Evolutionary conservation across 2,113 vertebrate species (phyloP), one percentile per base, ranked within the genome.

Genomic region (Embiotoca jacksoni): DNA sequence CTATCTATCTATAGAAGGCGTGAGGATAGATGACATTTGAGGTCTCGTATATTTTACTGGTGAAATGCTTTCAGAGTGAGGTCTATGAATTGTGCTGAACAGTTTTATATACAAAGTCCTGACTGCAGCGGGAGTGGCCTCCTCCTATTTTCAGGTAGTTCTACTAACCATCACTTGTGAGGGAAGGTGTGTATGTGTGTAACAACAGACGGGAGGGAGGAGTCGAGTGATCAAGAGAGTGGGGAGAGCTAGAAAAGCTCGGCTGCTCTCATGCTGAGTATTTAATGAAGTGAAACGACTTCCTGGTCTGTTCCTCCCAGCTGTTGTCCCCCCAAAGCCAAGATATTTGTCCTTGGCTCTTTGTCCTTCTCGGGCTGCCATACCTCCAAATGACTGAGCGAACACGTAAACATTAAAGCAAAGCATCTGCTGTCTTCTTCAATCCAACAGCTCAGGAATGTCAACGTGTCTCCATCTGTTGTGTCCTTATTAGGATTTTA

Each of bases 271-370:
- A 89, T 81, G 89, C 92, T 93, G 92, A 83, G 85, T 53, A 85
- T 90, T 89, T 93, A 92, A 93, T 93, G 90, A 93, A 92, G 82
- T 91, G 88, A 81, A 91, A 86, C 56, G 31, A 90, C 88, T 92
- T 91, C 89, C 92, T 91, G 85, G 85, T 91, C 80, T 77, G 88
- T 74, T 88, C 78, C 57, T 80, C 86, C 80, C 91, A 93, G 91
- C 92, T 93, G 92, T 90, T 91, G 80, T 53, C 79, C 81, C 79
- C 39, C 73, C 88, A 87, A 83, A 89, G 91, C 79, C 89, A 88
- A 88, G 59, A 88, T 88, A 88, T 90, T 91, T 92, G 89, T 68
- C 85, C 87, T 88, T 80, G 87, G 81, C 80, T 80, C 88, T 89
- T 93, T 90, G 86, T 91, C 84, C 86, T 13, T 15, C 53, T 52